Evolutionary conservation across 92 coral and sea anemone genomes (phyloP).

Genomic region (Porites cylindrica): DNA sequence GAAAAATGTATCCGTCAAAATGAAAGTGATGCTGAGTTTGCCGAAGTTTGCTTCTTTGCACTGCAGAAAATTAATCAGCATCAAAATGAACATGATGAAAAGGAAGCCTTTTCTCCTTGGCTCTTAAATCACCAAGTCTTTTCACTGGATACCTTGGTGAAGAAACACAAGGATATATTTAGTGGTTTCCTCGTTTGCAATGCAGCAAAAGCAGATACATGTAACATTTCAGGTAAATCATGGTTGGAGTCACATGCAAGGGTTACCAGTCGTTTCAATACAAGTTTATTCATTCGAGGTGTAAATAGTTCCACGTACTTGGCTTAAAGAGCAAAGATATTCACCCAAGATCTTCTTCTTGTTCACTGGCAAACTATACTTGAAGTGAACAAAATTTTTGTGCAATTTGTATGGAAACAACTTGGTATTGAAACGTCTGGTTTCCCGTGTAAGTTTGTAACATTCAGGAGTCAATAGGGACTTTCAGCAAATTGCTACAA

Average conservation of each 20-base stretch:
- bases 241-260: not conserved
- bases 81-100: not conserved
- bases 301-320: not conserved
- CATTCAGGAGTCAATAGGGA: no score
- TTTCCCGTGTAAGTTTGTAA: no score
- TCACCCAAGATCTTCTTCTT: no score
- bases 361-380: no score
- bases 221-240: constrained; percentile 3
- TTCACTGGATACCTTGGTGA: constrained; percentile 8
- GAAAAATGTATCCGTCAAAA: constrained; percentile 55
- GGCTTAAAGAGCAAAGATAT: not conserved
- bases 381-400: no score
- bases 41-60: constrained; percentile 23
- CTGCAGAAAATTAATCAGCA: constrained; percentile 13
- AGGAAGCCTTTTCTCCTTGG: not conserved
- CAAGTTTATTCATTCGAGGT: not conserved
- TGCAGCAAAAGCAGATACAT: not conserved
- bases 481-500: no score
- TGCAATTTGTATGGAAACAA: no score
- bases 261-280: not conserved
- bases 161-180: constrained; percentile 2
- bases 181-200: constrained; percentile 12
- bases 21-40: constrained; percentile 45
- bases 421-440: no score
- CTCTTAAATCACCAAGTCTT: constrained; percentile 25